Percentiles rank a stretch among this genome's conserved stretches.
Evolutionary conservation across 2,797 vertebrate genomes (phyloP).

Genomic region (Naso thynnoides): DNA sequence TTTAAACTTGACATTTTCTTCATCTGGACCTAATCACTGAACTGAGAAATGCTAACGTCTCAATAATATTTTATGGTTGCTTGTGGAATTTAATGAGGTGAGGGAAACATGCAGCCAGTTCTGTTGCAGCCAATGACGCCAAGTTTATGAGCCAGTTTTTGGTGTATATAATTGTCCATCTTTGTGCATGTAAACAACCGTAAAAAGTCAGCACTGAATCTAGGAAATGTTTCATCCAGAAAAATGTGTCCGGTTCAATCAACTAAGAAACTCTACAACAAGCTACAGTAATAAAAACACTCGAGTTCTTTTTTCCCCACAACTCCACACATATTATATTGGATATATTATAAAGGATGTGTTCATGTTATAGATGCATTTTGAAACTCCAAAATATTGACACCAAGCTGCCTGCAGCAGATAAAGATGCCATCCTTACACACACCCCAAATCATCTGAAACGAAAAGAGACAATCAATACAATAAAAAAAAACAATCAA

Average conservation of each 20-base stretch:
- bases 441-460: neutral
- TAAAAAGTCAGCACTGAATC: conserved; percentile 13
- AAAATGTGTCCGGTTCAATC: conserved; percentile 4
- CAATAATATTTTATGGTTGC: conserved; percentile 63
- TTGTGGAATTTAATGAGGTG: conserved; percentile 67
- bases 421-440: conserved; percentile 10
- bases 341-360: neutral
- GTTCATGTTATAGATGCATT: conserved; percentile 4
- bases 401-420: neutral
- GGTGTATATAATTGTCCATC: conserved; percentile 37
- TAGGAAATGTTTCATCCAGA: conserved; percentile 27
- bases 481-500: conserved; percentile 3
- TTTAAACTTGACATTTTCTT: conserved; percentile 54
- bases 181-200: conserved; percentile 41
- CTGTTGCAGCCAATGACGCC: conserved; percentile 28
- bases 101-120: conserved; percentile 39
- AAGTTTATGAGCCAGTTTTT: conserved; percentile 37
- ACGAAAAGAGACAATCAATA: neutral
- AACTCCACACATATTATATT: no score
- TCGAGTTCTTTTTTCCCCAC: neutral
- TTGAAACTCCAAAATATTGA: conserved; percentile 13
- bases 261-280: conserved; percentile 18
- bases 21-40: conserved; percentile 64
- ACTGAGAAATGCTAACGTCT: conserved; percentile 64
- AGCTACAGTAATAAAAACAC: neutral